phyloP scores from a whole-genome alignment of 2,888 invertebrate genomes.

The Gymnoscelis rufifasciata region DNA sequence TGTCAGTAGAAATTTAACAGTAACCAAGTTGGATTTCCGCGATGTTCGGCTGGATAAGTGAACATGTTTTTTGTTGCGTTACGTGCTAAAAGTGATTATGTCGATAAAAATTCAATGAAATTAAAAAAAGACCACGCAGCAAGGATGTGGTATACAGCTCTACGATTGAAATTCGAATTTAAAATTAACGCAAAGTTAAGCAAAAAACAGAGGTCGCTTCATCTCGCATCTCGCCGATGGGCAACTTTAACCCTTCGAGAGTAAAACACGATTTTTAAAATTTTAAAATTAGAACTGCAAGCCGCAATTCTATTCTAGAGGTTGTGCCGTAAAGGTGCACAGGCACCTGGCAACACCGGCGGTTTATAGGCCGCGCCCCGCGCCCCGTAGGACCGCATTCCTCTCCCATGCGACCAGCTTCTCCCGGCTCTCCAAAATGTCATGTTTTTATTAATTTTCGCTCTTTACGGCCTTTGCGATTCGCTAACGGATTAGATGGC shows the following conservation, averaged over 20 bases:
- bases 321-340: not conserved
- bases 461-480: slow-evolving; percentile 26
- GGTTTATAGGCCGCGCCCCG: slow-evolving; percentile 57
- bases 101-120: no score
- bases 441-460: slow-evolving; percentile 61
- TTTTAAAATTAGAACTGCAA: not conserved
- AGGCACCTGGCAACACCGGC: slow-evolving; percentile 30
- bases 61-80: no score
- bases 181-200: no score
- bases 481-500: slow-evolving; percentile 10
- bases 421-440: slow-evolving; percentile 68
- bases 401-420: slow-evolving; percentile 76
- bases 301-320: not conserved
- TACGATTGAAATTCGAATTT: no score
- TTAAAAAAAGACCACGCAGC: no score
- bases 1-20: not conserved
- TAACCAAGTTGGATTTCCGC: no score
- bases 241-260: no score
- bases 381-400: slow-evolving; percentile 69
- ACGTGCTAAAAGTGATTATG: no score
- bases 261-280: not conserved
- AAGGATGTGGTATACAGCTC: no score
- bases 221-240: no score
- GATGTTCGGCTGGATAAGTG: no score
- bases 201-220: no score